These are phyloP conservation scores for Anadara kagoshimensis DNA, from an alignment of 1,140 invertebrate genomes.

Conservation along the genomic window DNA sequence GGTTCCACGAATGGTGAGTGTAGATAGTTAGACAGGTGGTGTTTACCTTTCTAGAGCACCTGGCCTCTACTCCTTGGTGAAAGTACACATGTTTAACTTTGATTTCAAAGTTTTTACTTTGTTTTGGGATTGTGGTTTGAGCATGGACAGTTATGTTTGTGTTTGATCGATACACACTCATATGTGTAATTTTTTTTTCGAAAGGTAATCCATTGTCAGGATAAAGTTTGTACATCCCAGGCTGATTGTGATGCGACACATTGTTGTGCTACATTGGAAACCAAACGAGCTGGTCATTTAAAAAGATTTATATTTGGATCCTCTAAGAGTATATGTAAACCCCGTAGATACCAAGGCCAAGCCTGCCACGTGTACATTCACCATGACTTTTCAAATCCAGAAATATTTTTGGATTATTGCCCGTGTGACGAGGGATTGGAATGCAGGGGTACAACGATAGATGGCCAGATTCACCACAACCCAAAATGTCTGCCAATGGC, in stretches of 20 bases:
- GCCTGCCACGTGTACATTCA: slow-evolving; percentile 18
- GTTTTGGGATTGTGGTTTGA: too few relatives aligned
- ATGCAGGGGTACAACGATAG: slow-evolving; percentile 2
- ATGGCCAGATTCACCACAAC: slow-evolving; percentile 15
- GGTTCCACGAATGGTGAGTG: too few relatives aligned
- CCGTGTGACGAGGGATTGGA: slow-evolving; percentile 14
- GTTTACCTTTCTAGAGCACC: too few relatives aligned
- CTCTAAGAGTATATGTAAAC: slow-evolving; percentile 1
- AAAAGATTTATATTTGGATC: slow-evolving; percentile 12
- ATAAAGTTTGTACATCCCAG: slow-evolving; percentile 5
- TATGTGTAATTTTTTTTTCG: too few relatives aligned
- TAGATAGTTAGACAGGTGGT: too few relatives aligned
- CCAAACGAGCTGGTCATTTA: background rate
- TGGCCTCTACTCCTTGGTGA: too few relatives aligned
- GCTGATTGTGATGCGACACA: slow-evolving; percentile 3
- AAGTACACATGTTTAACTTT: too few relatives aligned
- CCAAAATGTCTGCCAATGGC: slow-evolving; percentile 14
- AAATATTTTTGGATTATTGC: slow-evolving; percentile 23
- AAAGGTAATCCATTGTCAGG: background rate
- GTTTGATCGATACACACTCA: too few relatives aligned
- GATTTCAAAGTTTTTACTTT: too few relatives aligned
- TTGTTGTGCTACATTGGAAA: slow-evolving; percentile 9
- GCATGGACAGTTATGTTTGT: too few relatives aligned
- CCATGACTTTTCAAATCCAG: slow-evolving; percentile 7
- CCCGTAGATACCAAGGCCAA: slow-evolving; percentile 16